Base-by-base conservation (phyloP, 2,888 invertebrate genomes). In the Ernsta delagoae region DNA sequence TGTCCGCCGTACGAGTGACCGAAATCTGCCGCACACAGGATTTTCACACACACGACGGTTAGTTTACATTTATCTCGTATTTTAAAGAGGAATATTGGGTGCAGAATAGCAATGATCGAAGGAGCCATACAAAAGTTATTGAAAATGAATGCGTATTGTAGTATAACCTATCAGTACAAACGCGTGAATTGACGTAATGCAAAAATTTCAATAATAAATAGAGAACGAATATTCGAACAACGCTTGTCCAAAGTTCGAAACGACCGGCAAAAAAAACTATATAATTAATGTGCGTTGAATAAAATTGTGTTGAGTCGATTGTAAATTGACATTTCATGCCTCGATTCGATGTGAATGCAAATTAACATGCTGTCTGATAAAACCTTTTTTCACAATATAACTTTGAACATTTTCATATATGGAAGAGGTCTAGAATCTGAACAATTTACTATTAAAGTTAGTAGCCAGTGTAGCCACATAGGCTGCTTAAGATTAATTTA, bases 11-110 rank as follows among this genome's bases (percentile, higher is more conserved):
- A 62, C 69, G 53, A 61, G 69, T 63, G 68, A 68, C 68, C 68
- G 68, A 57, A 68, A 68, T 68, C 68, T 57, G 62, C 56, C 50
- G 57, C 68, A 70, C 59, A 59, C 48, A 64, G 69, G 69, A 69
- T 69, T 69, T 59, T 69, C 69, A 24, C 12, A 54, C 11, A 57
- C 56, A 63, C 39, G 63, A 63, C 62, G 69, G 69, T 69, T 34
- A 69, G 69, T 69, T 59, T 56, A 70, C 72, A 59, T 74, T 71
- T 73, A 34, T 70, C 70, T 72, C n/a, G 56, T 36, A 56, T 56
- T 54, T 56, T n/a, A n/a, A 36, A 34, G n/a, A 11, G 31, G 56
- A 34, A 36, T 56, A 34, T 8, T 59, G 6, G 16, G 39, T 50
- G 7, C 39, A 12, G 39, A 39, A 39, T 34, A 59, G 0, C 56